A percentile compares a stretch with the other conserved stretches of the same genome.
Evolutionary conservation across 1,140 invertebrate genomes (phyloP).

Genomic region (Megalonaias nervosa): DNA sequence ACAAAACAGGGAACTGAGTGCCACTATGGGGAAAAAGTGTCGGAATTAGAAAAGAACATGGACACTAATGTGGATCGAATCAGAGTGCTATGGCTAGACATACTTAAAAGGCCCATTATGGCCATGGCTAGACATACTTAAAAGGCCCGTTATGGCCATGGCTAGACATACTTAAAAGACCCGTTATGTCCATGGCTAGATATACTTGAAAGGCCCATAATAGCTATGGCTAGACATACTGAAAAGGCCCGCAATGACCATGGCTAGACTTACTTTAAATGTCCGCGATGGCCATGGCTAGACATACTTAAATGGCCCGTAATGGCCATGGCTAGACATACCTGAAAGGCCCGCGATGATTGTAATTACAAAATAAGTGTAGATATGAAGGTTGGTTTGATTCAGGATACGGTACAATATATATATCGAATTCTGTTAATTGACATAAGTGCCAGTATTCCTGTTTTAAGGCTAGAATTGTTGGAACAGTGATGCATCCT

Average conservation of each 20-base stretch:
- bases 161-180: too few relatives aligned
- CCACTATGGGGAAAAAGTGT: too few relatives aligned
- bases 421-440: constrained; percentile 5
- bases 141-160: too few relatives aligned
- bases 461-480: constrained; percentile 11
- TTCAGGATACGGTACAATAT: constrained; percentile 1
- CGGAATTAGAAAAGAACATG: not conserved
- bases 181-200: too few relatives aligned
- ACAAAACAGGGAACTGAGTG: too few relatives aligned
- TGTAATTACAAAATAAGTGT: not conserved
- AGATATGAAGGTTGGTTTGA: not conserved
- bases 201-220: too few relatives aligned
- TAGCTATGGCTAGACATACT: too few relatives aligned
- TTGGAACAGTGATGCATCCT: constrained; percentile 6
- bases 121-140: too few relatives aligned
- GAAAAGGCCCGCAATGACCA: too few relatives aligned
- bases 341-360: not conserved
- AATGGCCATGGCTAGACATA: not conserved
- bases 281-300: not conserved
- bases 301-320: not conserved
- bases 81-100: too few relatives aligned
- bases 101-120: too few relatives aligned
- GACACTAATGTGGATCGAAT: constrained; percentile 12
- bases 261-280: too few relatives aligned
- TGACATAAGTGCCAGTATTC: constrained; percentile 26